These are phyloP conservation scores for Parnassius mnemosyne DNA, from an alignment of 2,888 invertebrate species.

Conservation along the genomic window DNA sequence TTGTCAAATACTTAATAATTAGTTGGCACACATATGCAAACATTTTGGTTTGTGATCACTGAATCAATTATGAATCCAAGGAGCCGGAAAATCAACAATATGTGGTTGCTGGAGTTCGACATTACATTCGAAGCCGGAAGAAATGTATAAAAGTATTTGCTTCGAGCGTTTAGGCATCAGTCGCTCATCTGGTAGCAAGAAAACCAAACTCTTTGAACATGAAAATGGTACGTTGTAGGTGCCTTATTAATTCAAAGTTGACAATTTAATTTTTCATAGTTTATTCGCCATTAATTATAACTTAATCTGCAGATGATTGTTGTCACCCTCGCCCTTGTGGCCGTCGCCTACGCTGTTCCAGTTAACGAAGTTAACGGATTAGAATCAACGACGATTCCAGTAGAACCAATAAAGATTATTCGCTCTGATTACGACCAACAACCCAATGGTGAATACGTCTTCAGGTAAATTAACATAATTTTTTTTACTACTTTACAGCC, in stretches of 20 bases:
- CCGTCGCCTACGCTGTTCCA: slow-evolving; percentile 51
- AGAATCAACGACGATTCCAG: too few species aligned
- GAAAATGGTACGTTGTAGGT: slow-evolving; percentile 64
- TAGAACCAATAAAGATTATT: slow-evolving; percentile 43
- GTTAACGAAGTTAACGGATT: slow-evolving; percentile 30
- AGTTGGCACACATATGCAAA: not conserved
- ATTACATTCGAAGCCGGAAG: slow-evolving; percentile 63
- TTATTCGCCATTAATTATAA: slow-evolving; percentile 4
- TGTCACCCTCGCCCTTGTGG: slow-evolving; percentile 58
- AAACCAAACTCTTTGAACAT: slow-evolving; percentile 56
- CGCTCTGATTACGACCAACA: slow-evolving; percentile 43
- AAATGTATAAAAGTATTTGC: slow-evolving; percentile 73
- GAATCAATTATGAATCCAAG: too few species aligned
- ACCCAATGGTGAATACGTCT: slow-evolving; percentile 55
- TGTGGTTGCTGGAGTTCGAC: slow-evolving; percentile 59
- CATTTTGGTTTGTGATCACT: too few species aligned
- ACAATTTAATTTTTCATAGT: slow-evolving; percentile 8
- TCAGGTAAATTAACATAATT: slow-evolving; percentile 38
- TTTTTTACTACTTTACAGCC: too few species aligned
- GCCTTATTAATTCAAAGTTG: not conserved
- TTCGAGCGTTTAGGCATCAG: slow-evolving; percentile 55
- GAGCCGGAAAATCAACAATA: slow-evolving; percentile 37
- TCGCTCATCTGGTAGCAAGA: slow-evolving; percentile 59
- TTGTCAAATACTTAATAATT: too few species aligned
- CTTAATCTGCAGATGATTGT: slow-evolving; percentile 44